phyloP scores from a whole-genome alignment of 2,113 vertebrate genomes.

The Probosciger aterrimus region DNA sequence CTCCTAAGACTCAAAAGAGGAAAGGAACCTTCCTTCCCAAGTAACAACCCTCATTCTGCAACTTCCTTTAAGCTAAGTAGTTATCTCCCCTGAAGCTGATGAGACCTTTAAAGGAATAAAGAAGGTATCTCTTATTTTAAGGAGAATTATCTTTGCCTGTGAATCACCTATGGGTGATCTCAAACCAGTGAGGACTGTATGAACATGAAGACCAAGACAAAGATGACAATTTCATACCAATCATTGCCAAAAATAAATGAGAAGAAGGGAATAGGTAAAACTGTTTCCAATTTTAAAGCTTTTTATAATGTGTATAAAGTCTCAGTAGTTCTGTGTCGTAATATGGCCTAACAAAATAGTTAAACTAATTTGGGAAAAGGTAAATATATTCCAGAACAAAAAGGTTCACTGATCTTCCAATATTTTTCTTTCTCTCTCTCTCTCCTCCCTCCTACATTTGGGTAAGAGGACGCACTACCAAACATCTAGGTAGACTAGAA shows the following conservation, averaged over 20 bases:
- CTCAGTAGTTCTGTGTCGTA: background rate
- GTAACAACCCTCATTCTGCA: background rate
- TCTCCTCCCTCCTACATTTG: background rate
- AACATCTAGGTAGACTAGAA: background rate
- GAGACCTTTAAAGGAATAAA: background rate
- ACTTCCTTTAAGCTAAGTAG: background rate
- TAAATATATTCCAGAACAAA: background rate
- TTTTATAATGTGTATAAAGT: background rate
- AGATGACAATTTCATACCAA: background rate
- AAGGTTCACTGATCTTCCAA: background rate
- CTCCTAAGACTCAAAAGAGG: background rate
- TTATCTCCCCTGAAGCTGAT: background rate
- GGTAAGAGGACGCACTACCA: background rate
- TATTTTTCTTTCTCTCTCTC: background rate
- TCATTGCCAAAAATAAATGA: background rate
- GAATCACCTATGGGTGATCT: background rate
- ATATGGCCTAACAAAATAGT: background rate
- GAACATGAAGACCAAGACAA: background rate
- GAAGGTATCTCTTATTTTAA: background rate
- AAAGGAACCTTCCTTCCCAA: background rate
- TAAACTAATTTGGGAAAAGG: background rate
- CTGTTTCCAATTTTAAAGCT: background rate
- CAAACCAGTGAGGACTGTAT: background rate
- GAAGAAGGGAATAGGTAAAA: background rate
- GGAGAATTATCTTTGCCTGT: background rate